Base-by-base conservation (phyloP, 2,113 vertebrate species). In the Vidua macroura region DNA sequence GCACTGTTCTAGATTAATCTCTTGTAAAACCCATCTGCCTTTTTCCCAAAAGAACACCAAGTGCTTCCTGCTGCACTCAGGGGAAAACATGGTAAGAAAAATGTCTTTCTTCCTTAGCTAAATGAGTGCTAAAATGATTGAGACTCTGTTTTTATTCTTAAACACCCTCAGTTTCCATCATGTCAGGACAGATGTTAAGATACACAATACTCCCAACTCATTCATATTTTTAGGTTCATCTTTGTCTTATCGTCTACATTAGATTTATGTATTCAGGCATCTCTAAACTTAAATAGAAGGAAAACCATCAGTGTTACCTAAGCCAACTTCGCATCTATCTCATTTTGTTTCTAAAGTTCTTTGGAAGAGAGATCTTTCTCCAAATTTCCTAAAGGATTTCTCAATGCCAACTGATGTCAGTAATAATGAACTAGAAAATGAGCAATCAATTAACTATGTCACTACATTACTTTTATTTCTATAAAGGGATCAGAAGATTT, bases 321-420 rank as follows among this genome's bases (percentile, higher is more conserved):
- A 89, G 43, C 49, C 82, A 90, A 55, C 59, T 66, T 66, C 67
- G 56, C 1, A 7, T 58, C 33, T 60, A 75, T 14, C n/a, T 90
- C 43, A 88, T 88, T 73, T 85, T 43, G 37, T 76, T 70, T 84
- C 51, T 76, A 67, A 66, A 33, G 18, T 59, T 66, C 74, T 79
- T 70, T 31, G 14, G 21, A 82, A 60, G 23, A 79, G 23, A 72
- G 23, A 76, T 69, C 37, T 60, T 73, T 69, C 75, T 69, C 27
- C 24, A 14, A 85, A 70, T 63, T 91, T 95, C 78, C 87, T 94
- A 83, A 87, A 89, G 78, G 85, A 93, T 85, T 92, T 95, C 75
- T 83, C 77, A 75, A 21, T 79, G 81, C 51, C 80, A 91, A 68
- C 9, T 35, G 21, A 83, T 81, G 60, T 70, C 91, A 85, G 43